Percentiles rank a stretch among this genome's conserved stretches.
Evolutionary conservation across 2,888 invertebrate genomes (phyloP).

Genomic region (Esperia sulphurella): DNA sequence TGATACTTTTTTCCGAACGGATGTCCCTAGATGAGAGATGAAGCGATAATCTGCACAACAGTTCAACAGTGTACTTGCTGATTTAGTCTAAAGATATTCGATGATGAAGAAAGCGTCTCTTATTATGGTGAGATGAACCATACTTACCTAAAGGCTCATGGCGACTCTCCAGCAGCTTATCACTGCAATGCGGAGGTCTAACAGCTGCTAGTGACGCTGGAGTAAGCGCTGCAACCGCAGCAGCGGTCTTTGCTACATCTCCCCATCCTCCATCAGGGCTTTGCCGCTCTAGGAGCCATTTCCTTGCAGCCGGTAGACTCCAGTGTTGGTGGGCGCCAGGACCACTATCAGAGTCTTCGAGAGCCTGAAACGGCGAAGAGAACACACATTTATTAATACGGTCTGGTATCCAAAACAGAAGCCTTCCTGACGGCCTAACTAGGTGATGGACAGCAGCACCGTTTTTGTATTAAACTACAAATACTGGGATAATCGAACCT

Average conservation of each 20-base stretch:
- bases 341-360: conserved; percentile 86
- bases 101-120: too few relatives aligned
- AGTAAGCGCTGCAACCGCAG: conserved; percentile 88
- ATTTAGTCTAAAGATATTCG: too few relatives aligned
- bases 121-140: too few relatives aligned
- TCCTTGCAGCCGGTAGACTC: conserved; percentile 88
- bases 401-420: too few relatives aligned
- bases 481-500: too few relatives aligned
- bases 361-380: conserved; percentile 68
- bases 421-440: too few relatives aligned
- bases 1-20: too few relatives aligned
- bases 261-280: conserved; percentile 89
- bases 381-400: neutral
- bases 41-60: too few relatives aligned
- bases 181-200: conserved; percentile 75
- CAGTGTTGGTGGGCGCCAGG: conserved; percentile 80
- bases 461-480: too few relatives aligned
- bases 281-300: conserved; percentile 87
- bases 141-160: conserved; percentile 72
- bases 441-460: too few relatives aligned
- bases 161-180: conserved; percentile 72
- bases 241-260: conserved; percentile 85
- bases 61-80: too few relatives aligned
- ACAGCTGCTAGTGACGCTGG: conserved; percentile 86
- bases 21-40: too few relatives aligned